Conservation (phyloP, 35 echinoderm and acorn worm genomes). For the Apostichopus californicus region DNA sequence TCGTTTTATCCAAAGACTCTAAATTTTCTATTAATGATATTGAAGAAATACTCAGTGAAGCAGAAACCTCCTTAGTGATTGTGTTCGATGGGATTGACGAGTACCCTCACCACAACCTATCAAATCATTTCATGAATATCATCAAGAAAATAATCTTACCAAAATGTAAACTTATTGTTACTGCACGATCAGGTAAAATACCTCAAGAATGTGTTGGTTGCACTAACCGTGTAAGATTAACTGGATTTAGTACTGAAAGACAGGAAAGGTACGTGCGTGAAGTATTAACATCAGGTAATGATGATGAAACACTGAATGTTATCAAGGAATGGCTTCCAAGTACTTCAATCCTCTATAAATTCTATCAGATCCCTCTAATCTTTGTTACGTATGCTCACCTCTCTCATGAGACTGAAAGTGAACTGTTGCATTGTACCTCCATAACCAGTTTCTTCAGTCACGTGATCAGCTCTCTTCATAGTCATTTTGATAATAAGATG, state of each 20-base stretch:
- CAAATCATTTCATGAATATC: too few relatives aligned
- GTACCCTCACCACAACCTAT: not conserved
- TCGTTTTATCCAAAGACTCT: not conserved
- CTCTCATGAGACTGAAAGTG: not conserved
- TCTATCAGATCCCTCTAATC: not conserved
- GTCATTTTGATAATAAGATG: not conserved
- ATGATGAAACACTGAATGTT: not conserved
- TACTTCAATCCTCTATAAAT: not conserved
- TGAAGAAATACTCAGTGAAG: not conserved
- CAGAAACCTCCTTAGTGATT: not conserved
- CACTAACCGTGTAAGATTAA: slow-evolving; percentile 10
- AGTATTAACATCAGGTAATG: not conserved
- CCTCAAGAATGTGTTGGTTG: not conserved
- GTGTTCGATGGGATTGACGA: not conserved
- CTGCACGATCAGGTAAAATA: not conserved
- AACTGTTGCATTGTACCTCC: not conserved
- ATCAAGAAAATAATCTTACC: not conserved
- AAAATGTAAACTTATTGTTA: not conserved
- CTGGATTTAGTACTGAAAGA: not conserved
- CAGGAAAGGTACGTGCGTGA: not conserved
- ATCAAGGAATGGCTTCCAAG: not conserved
- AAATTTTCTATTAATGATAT: not conserved
- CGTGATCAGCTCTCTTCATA: not conserved
- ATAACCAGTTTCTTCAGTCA: not conserved
- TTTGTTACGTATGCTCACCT: not conserved